Conservation (phyloP, 2,113 vertebrate genomes). For the Ia io region DNA sequence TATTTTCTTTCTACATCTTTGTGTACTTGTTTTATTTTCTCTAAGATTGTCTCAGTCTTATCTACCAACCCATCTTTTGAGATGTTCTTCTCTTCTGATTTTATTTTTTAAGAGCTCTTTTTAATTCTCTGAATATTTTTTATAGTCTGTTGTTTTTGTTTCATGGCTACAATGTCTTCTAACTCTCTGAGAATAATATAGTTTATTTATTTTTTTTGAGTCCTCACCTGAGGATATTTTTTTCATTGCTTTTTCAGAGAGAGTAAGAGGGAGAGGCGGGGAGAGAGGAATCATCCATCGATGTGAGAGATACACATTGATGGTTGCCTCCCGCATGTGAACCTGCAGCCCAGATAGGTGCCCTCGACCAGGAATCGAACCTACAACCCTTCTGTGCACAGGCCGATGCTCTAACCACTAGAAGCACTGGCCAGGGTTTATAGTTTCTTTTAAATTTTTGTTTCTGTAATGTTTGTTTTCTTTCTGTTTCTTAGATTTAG, state of each 20-base stretch:
- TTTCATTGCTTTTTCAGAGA: too few species aligned
- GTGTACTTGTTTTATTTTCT: not conserved
- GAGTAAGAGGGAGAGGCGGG: too few species aligned
- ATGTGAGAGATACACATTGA: too few species aligned
- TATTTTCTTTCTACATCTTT: not conserved
- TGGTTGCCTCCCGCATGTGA: too few species aligned
- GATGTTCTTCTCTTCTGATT: constrained; percentile 32
- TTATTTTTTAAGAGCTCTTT: constrained; percentile 8
- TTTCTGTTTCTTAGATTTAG: not conserved
- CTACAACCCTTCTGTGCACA: too few species aligned
- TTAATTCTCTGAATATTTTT: not conserved
- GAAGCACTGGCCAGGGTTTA: too few species aligned
- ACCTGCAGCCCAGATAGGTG: too few species aligned
- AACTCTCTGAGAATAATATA: not conserved
- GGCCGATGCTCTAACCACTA: too few species aligned
- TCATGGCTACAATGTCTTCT: not conserved
- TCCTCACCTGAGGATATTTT: too few species aligned
- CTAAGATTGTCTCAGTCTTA: not conserved
- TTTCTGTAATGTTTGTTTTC: not conserved
- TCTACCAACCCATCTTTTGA: not conserved
- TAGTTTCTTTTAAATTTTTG: not conserved
- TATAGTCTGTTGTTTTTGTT: not conserved
- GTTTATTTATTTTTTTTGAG: not conserved
- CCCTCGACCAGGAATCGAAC: too few species aligned
- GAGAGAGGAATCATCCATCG: too few species aligned